Base-by-base conservation (phyloP, 2,888 invertebrate genomes). In the Alcis repandata region DNA sequence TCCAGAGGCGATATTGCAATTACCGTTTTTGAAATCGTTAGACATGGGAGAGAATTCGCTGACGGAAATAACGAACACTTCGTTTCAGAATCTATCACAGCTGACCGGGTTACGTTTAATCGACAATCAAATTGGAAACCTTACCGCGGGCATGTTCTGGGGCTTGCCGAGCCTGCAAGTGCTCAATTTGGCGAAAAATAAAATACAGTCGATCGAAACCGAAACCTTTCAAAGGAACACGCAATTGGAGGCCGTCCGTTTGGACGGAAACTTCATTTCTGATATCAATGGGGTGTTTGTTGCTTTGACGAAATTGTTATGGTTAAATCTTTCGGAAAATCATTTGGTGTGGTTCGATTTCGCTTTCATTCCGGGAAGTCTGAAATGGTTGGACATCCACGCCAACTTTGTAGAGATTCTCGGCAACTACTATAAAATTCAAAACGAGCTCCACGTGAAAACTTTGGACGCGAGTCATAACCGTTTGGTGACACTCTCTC, bases 31-130 rank as follows among this genome's bases (percentile, higher is more conserved):
- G 81, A 97, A 97, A 90, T 97, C 97, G 10, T 93, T 99, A 70
- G 98, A 98, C 88, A 94, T 99, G 84, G 98, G 98, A 59, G 98
- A 98, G 89, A 99, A 99, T 92, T 95, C 96, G 85, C 96, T 99
- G 76, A 95, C 95, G 68, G 95, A 95, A 72, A 96, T 99, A 80
- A 95, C 95, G 74, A 97, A 98, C 79, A 96, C 96, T 73, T 97
- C 97, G 22, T 97, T 99, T 85, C 95, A 95, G 83, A 97, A 97
- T 87, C 94, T 99, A 74, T 95, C 96, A 73, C 97, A 98, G 86
- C 91, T 99, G 77, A 97, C 97, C 67, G 97, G 98, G 40, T 92
- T 99, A 72, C 95, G 98, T 63, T 91, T 99, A 80, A 98, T 98
- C 76, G 97, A 98, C 83, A 99, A 99, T 91, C 96, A 97, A 84